Conservation (phyloP, 2,888 invertebrate species). For the Rhagophthalmus giganteus region DNA sequence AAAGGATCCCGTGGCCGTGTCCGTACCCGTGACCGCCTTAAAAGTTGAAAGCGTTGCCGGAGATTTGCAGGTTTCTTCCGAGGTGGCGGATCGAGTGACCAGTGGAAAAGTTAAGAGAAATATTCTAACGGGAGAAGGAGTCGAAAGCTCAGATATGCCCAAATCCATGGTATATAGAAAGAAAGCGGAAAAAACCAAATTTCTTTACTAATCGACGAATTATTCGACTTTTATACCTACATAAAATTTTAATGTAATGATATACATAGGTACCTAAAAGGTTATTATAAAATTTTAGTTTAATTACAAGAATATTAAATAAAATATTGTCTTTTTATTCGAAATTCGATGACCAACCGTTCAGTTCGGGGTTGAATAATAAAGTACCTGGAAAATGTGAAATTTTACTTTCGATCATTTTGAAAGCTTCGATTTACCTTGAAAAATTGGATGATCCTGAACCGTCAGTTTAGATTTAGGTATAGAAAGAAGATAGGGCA, state of each 20-base stretch:
- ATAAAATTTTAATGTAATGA: background rate
- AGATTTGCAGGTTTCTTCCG: background rate
- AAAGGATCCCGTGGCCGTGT: background rate
- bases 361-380: too few species aligned
- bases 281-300: too few species aligned
- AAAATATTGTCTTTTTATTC: too few species aligned
- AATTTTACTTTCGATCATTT: too few species aligned
- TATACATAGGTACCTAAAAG: background rate
- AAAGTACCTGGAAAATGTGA: too few species aligned
- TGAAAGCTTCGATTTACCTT: too few species aligned
- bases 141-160: slow-evolving; percentile 28
- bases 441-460: too few species aligned
- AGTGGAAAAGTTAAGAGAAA: slow-evolving; percentile 27
- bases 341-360: too few species aligned
- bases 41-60: slow-evolving; percentile 1
- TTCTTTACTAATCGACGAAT: slow-evolving; percentile 9
- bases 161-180: slow-evolving; percentile 3
- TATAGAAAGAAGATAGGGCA: too few species aligned
- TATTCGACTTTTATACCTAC: too few species aligned
- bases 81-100: background rate
- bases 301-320: too few species aligned
- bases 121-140: slow-evolving; percentile 44
- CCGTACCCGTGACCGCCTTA: background rate
- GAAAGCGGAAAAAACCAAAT: slow-evolving; percentile 17
- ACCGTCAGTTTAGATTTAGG: too few species aligned